Percentiles rank a stretch among this genome's conserved stretches.
phyloP scores from a whole-genome alignment of 2,888 invertebrate species.

The Pilophorus perplexus region DNA sequence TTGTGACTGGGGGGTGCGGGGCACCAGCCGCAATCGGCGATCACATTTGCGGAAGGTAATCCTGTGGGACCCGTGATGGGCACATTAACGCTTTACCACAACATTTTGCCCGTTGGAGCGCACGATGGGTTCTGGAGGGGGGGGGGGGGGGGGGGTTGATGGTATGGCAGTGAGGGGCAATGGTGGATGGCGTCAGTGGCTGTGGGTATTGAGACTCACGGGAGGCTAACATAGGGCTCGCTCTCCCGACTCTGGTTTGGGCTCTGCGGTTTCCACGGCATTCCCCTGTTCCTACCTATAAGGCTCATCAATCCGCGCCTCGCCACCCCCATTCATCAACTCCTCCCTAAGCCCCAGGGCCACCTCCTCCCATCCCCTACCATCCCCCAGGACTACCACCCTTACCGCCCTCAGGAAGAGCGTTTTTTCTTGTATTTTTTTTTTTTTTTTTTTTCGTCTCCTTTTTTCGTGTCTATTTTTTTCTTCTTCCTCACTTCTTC shows the following conservation, averaged over 20 bases:
- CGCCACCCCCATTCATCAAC: conserved; percentile 8
- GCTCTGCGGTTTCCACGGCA: no score
- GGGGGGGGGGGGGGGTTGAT: no score
- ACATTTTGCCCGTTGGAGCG: conserved; percentile 4
- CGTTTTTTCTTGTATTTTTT: not conserved
- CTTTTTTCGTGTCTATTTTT: not conserved
- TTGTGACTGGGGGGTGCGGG: not conserved
- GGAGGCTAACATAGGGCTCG: no score
- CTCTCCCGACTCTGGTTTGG: no score
- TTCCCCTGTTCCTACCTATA: not conserved
- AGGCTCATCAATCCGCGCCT: conserved; percentile 1
- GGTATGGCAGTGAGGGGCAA: no score
- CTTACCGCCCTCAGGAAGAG: not conserved
- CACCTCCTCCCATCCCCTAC: not conserved
- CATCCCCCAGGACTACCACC: not conserved
- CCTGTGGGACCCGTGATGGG: not conserved
- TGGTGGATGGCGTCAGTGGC: no score
- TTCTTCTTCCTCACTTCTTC: conserved; percentile 1
- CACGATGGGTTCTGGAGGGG: no score
- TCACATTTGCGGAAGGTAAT: conserved; percentile 16
- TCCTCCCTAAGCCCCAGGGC: not conserved
- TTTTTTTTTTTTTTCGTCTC: not conserved
- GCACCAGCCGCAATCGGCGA: not conserved
- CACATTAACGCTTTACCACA: conserved; percentile 12
- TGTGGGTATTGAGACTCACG: no score